phyloP scores from a whole-genome alignment of 2,888 invertebrate genomes.

The Hermaeophaga mercurialis region DNA sequence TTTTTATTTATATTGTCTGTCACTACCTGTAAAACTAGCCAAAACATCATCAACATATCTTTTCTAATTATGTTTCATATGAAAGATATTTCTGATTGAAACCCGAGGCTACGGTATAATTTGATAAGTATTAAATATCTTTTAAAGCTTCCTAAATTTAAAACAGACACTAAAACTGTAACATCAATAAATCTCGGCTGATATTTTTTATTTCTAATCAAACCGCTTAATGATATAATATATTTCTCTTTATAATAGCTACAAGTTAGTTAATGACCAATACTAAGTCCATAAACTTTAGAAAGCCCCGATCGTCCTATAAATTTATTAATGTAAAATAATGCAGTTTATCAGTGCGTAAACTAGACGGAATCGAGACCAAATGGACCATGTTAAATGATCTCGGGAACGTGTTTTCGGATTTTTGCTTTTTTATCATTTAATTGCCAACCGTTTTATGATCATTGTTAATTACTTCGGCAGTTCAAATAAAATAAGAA shows the following conservation, averaged over 20 bases:
- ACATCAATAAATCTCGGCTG: neutral
- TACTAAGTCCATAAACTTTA: constrained; percentile 27
- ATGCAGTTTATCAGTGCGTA: constrained; percentile 26
- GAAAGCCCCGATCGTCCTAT: constrained; percentile 8
- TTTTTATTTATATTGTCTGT: too few relatives aligned
- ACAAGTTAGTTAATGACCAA: constrained; percentile 29
- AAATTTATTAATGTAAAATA: constrained; percentile 24
- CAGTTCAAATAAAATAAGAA: too few relatives aligned
- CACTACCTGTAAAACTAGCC: too few relatives aligned
- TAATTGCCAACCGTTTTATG: constrained; percentile 14
- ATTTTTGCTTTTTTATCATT: constrained; percentile 1
- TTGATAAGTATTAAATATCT: too few relatives aligned
- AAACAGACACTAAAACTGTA: neutral
- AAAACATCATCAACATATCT: too few relatives aligned
- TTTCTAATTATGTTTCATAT: too few relatives aligned
- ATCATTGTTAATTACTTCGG: constrained; percentile 6
- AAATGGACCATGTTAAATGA: constrained; percentile 26
- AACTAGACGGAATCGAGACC: constrained; percentile 12
- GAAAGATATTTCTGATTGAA: too few relatives aligned
- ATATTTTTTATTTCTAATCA: constrained; percentile 9
- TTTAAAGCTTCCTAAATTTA: too few relatives aligned
- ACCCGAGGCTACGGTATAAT: too few relatives aligned
- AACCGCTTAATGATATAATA: constrained; percentile 24
- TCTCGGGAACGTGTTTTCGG: constrained; percentile 16
- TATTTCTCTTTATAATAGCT: constrained; percentile 28